These are phyloP conservation scores for Mustelus asterias DNA, from an alignment of 2,113 vertebrate species.

Conservation along the genomic window DNA sequence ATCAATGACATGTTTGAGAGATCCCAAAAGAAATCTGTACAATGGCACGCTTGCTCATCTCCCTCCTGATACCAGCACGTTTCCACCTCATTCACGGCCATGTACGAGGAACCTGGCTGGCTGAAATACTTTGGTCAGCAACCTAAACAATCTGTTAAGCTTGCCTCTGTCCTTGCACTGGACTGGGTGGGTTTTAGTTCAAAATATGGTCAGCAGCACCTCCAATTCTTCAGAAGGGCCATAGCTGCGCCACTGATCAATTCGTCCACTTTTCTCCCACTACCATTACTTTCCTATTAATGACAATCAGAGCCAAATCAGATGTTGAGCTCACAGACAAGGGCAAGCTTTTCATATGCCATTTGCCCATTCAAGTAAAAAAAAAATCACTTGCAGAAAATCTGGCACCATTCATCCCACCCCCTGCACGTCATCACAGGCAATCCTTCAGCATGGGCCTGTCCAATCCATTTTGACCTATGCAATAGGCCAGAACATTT, in stretches of 20 bases:
- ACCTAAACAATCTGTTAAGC: too few species aligned
- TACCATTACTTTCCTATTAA: neutral
- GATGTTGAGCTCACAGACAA: neutral
- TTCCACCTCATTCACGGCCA: too few species aligned
- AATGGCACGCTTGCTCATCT: neutral
- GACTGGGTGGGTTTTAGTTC: neutral
- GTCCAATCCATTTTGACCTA: neutral
- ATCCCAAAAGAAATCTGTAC: neutral
- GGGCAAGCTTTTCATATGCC: neutral
- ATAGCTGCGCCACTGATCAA: neutral
- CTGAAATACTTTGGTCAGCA: too few species aligned
- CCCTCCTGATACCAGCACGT: neutral
- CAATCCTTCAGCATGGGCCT: neutral
- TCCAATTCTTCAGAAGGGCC: neutral
- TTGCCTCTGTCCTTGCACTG: neutral
- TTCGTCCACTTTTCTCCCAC: neutral
- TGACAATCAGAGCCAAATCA: neutral
- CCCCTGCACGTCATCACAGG: neutral
- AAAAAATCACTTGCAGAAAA: neutral
- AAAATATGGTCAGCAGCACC: neutral
- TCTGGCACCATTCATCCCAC: neutral
- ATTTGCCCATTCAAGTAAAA: neutral
- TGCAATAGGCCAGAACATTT: neutral
- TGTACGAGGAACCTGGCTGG: too few species aligned
- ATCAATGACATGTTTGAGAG: neutral